Percentiles rank a stretch among this genome's conserved stretches.
Conservation (phyloP, 2,888 invertebrate species). For the Chaetogeoica ovagalla region DNA sequence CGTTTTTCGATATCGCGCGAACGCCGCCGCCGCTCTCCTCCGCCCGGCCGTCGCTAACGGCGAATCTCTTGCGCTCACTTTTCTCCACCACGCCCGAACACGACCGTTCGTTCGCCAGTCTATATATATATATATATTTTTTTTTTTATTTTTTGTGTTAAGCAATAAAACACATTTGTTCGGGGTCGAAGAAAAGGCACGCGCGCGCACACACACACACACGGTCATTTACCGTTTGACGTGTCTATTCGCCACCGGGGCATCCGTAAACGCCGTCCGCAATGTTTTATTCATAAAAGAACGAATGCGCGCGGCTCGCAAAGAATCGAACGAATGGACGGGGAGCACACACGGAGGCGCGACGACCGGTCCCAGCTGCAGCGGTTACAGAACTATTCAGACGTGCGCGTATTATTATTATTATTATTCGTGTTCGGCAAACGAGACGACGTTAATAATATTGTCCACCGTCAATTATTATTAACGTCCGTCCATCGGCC, state of each 20-base stretch:
- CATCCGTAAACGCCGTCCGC: background rate
- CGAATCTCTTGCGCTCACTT: constrained; percentile 22
- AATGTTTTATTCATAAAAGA: constrained; percentile 49
- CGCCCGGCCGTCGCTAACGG: background rate
- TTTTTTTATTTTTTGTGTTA: background rate
- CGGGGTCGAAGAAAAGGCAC: background rate
- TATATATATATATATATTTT: too few relatives aligned
- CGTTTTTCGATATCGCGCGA: constrained; percentile 3
- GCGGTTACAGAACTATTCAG: background rate
- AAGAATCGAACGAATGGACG: constrained; percentile 23
- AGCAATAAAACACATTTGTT: constrained; percentile 52
- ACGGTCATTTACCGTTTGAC: constrained; percentile 51
- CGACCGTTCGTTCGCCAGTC: background rate
- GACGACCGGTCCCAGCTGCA: background rate
- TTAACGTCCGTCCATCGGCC: too few relatives aligned
- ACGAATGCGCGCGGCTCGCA: background rate
- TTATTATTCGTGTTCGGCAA: background rate
- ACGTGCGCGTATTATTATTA: background rate
- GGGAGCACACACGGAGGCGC: background rate
- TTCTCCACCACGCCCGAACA: background rate
- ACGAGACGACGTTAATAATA: too few relatives aligned
- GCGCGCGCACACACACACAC: background rate
- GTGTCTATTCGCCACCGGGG: constrained; percentile 44
- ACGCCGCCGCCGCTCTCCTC: background rate
- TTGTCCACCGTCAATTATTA: too few relatives aligned